A percentile compares a stretch with the other conserved stretches of the same genome.
Evolutionary conservation across 2,888 invertebrate species (phyloP).

Genomic region (Ganaspis brasiliensis): DNA sequence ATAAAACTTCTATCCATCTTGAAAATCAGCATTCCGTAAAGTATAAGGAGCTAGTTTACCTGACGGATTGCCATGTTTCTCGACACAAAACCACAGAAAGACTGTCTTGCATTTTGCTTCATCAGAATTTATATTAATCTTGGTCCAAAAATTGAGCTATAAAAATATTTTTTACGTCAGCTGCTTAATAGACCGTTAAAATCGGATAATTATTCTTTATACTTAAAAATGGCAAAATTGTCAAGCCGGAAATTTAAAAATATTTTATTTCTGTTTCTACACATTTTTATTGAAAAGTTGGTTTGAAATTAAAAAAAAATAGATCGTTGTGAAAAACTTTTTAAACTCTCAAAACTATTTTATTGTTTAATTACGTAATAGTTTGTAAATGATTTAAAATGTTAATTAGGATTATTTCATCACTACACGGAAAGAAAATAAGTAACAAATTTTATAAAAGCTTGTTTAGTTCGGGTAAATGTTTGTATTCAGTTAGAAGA

Average conservation of each 20-base stretch:
- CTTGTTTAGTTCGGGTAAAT: too few species aligned
- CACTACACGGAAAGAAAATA: too few species aligned
- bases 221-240: neutral
- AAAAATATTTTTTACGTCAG: neutral
- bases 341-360: neutral
- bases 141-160: neutral
- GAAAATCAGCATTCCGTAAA: too few species aligned
- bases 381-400: neutral
- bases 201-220: neutral
- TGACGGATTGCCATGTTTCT: neutral
- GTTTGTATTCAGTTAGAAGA: neutral
- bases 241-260: neutral
- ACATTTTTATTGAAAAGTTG: neutral
- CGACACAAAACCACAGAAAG: neutral
- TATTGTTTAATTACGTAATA: neutral
- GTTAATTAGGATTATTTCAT: too few species aligned
- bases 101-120: neutral
- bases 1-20: too few species aligned
- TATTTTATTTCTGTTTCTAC: neutral
- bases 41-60: neutral
- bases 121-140: constrained; percentile 2
- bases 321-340: neutral
- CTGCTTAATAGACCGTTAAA: neutral
- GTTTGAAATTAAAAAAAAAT: neutral
- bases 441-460: too few species aligned